These are phyloP conservation scores for Gephyroberyx darwinii DNA, from an alignment of 2,797 vertebrate species.

Conservation along the genomic window DNA sequence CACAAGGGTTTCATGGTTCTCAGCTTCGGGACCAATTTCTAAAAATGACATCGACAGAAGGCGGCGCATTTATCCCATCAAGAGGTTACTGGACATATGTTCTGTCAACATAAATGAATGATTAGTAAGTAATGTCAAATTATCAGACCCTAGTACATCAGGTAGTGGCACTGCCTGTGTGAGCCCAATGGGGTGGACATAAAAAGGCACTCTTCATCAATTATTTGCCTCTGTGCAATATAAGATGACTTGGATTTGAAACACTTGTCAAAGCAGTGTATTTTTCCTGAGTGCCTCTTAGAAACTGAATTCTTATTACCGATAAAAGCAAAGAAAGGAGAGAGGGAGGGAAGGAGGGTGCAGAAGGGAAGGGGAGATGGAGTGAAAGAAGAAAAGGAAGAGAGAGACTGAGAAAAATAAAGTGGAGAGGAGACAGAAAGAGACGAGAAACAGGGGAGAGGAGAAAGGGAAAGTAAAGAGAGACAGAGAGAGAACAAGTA, in stretches of 20 bases:
- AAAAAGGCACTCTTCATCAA: conserved; percentile 70
- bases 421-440: conserved; percentile 11
- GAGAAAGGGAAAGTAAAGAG: conserved; percentile 9
- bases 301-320: conserved; percentile 46
- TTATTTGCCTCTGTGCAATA: conserved; percentile 61
- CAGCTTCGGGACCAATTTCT: conserved; percentile 18
- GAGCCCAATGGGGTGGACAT: conserved; percentile 36
- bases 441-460: conserved; percentile 23
- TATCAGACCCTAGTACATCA: conserved; percentile 19
- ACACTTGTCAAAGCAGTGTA: conserved; percentile 54
- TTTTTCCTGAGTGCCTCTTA: conserved; percentile 44
- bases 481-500: conserved; percentile 6
- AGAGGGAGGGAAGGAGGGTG: conserved; percentile 1
- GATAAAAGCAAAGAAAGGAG: conserved; percentile 41
- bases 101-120: no score
- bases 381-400: conserved; percentile 20
- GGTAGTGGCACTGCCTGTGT: conserved; percentile 23
- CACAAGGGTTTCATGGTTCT: conserved; percentile 23
- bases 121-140: conserved; percentile 50
- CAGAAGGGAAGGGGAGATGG: conserved; percentile 3
- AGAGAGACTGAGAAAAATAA: conserved; percentile 42
- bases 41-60: conserved; percentile 48
- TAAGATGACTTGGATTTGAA: conserved; percentile 57
- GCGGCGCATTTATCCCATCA: conserved; percentile 46
- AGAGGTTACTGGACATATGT: conserved; percentile 23